Percentiles rank a stretch among this genome's conserved stretches.
Evolutionary conservation across 64 coral and sea anemone species (phyloP).

Genomic region (Platygyra sinensis): DNA sequence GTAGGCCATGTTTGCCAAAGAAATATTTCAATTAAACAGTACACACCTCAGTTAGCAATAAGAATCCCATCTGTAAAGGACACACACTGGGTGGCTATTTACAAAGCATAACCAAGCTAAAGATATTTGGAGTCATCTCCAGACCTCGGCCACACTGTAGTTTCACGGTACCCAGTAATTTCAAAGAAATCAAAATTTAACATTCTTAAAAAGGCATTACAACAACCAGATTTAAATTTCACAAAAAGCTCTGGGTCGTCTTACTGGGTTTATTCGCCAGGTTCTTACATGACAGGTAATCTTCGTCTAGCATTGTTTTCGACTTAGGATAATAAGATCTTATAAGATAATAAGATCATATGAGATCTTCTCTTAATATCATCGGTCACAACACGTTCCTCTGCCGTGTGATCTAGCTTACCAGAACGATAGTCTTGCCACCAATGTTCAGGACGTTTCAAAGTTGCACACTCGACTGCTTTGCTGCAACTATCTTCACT

Average conservation of each 20-base stretch:
- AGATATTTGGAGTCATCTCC: no score
- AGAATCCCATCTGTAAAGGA: no score
- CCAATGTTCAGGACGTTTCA: not conserved
- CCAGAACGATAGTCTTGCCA: not conserved
- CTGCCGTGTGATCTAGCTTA: not conserved
- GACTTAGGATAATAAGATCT: no score
- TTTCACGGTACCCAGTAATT: no score
- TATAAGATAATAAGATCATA: not conserved
- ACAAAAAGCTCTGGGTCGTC: not conserved
- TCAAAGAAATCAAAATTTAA: no score
- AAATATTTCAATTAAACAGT: no score
- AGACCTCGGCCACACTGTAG: no score
- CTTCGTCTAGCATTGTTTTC: not conserved
- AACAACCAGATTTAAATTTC: not conserved
- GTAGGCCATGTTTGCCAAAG: no score
- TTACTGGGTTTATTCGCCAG: not conserved
- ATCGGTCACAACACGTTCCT: not conserved
- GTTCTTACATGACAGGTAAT: not conserved
- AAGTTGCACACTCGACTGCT: not conserved
- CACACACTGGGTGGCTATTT: no score
- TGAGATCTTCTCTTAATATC: not conserved
- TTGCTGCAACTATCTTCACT: not conserved
- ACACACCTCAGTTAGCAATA: no score
- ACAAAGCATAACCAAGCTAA: no score
- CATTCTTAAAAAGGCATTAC: no score